Base-by-base conservation (phyloP, 2,888 invertebrate genomes). In the Leistus spinibarbis region DNA sequence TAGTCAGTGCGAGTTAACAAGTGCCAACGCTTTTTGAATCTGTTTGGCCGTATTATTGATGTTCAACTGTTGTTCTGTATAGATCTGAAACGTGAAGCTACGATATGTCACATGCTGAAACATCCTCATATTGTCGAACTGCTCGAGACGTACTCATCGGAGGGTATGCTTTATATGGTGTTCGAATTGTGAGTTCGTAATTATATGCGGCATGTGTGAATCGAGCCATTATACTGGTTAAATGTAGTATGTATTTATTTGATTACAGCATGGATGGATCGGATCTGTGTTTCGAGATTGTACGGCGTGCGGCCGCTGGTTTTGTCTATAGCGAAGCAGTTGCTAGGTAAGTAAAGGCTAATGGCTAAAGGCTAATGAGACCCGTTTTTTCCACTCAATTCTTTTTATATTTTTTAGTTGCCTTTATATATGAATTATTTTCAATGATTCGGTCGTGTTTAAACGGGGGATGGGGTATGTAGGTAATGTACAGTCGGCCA, bases 281-380 rank as follows among this genome's bases (percentile, higher is more conserved):
- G 65, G 99, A 99, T 87, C 91, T 99, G 80, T 99, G 98, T 87
- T 98, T 96, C 87, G 99, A 99, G 89, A 96, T 99, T 79, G 98
- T 98, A 23, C 92, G 97, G 82, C 90, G 98, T 83, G 99, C 99
- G 22, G 92, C 94, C 40, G 95, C 97, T 70, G 99, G 99, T 78
- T 99, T 99, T 87, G 98, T 98, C 76, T 99, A 99, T 88, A 99
- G 99, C 83, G 99, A 99, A 89, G 97, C 98, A 60, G 99, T 99
- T 71, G 97, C 98, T 79, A 98, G 98, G 98, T 97, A 88, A 89
- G 88, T 84, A 77, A 73, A 20, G 13, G 16, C 13, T 5, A 54
- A 54, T 54, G 13, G n/a, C n/a, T n/a, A n/a, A n/a, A n/a, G n/a
- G n/a, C n/a, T n/a, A n/a, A n/a, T n/a, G n/a, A n/a, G n/a, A n/a